A percentile compares a stretch with the other conserved stretches of the same genome.
phyloP scores from a whole-genome alignment of 2,113 vertebrate species.

The Orcinus orca region DNA sequence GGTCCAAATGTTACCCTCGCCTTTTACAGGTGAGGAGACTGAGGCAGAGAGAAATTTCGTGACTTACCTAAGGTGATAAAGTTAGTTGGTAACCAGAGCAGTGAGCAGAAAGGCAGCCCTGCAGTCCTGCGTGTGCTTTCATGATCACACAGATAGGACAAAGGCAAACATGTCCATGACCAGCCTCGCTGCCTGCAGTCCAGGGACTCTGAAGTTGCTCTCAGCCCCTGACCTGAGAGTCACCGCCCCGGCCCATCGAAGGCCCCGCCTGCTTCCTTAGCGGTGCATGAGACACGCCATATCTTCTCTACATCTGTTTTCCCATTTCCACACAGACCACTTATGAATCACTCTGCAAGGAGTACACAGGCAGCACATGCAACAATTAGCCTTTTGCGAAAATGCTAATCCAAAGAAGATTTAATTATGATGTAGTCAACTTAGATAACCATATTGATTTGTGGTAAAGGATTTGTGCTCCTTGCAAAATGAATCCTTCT shows the following conservation, averaged over 20 bases:
- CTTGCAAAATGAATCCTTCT: neutral
- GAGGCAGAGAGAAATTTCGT: neutral
- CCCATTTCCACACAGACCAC: neutral
- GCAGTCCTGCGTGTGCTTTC: neutral
- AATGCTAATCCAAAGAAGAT: conserved; percentile 29
- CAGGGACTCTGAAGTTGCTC: neutral
- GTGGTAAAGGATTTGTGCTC: conserved; percentile 42
- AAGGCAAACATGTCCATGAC: neutral
- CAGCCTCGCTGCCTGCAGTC: neutral
- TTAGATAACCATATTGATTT: conserved; percentile 33
- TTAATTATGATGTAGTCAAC: conserved; percentile 26
- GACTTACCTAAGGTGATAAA: neutral
- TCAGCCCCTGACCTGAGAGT: neutral
- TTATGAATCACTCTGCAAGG: neutral
- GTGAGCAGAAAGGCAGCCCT: neutral
- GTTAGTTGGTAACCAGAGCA: neutral
- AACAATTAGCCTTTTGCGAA: neutral
- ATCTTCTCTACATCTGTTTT: neutral
- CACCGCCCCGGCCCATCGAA: neutral
- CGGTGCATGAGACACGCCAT: neutral
- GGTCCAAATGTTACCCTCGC: neutral
- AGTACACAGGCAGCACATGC: neutral
- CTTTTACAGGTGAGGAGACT: neutral
- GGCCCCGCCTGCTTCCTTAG: neutral
- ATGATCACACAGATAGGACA: neutral